Evolutionary conservation across 2,797 vertebrate species (phyloP).

Genomic region (Silurus lanzhouensis): DNA sequence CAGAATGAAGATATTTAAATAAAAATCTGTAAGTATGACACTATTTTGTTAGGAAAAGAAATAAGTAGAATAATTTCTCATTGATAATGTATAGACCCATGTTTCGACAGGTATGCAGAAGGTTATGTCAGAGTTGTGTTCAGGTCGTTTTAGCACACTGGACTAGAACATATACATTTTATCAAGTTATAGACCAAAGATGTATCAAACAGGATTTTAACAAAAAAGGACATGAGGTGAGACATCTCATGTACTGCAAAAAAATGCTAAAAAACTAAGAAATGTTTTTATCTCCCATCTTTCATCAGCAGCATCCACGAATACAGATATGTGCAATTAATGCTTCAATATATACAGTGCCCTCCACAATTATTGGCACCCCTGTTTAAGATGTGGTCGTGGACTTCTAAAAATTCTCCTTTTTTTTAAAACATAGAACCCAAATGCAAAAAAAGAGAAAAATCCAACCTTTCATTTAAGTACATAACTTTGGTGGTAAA

Average conservation of each 20-base stretch:
- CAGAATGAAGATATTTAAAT: no score
- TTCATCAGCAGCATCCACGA: neutral
- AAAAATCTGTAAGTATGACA: neutral
- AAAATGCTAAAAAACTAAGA: no score
- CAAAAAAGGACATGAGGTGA: neutral
- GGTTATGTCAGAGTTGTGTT: neutral
- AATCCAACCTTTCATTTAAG: no score
- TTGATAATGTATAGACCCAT: neutral
- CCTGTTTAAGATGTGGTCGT: no score
- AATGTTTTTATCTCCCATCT: no score
- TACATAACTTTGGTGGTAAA: no score
- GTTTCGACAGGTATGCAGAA: neutral
- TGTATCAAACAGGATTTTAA: neutral
- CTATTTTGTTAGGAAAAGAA: neutral
- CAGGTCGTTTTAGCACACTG: neutral
- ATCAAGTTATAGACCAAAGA: neutral
- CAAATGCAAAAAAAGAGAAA: no score
- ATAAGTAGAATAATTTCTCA: neutral
- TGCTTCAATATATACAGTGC: neutral
- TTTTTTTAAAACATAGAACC: no score
- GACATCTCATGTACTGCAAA: no score
- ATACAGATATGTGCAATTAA: slow-evolving; percentile 11
- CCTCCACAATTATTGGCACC: no score
- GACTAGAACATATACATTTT: neutral
- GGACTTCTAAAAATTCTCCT: no score